A percentile compares a stretch with the other conserved stretches of the same genome.
phyloP scores from a whole-genome alignment of 2,797 vertebrate species.

The Microctenopoma lineatum region DNA sequence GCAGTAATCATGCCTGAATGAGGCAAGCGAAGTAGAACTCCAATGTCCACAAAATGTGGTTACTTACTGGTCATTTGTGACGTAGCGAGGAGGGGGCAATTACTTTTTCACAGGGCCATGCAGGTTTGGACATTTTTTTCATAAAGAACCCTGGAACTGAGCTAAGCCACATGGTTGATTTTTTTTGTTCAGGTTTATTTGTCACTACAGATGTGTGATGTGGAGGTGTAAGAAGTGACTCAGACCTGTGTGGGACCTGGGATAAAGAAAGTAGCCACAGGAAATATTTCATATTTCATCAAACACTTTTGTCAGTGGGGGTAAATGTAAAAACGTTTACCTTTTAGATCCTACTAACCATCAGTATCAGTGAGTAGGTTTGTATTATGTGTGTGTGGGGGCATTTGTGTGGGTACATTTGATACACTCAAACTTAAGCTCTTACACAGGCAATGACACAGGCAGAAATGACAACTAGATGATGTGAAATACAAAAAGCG shows the following conservation, averaged over 20 bases:
- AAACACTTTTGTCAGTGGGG: not conserved
- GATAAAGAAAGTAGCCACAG: not conserved
- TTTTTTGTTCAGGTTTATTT: slow-evolving; percentile 1
- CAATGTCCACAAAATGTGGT: too few species aligned
- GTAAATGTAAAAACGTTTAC: slow-evolving; percentile 1
- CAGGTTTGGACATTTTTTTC: not conserved
- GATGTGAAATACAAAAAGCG: not conserved
- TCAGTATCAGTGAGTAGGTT: not conserved
- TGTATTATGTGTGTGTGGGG: not conserved
- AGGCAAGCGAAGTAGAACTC: too few species aligned
- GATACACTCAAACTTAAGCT: too few species aligned
- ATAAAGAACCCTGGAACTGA: slow-evolving; percentile 11
- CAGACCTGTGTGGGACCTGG: slow-evolving; percentile 17
- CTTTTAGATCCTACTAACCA: not conserved
- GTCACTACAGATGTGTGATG: not conserved
- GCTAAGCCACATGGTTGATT: not conserved
- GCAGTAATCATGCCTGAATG: too few species aligned
- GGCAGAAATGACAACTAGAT: not conserved
- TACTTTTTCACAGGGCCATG: too few species aligned
- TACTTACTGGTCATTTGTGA: not conserved
- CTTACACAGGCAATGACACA: not conserved
- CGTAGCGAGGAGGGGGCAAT: too few species aligned
- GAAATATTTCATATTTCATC: slow-evolving; percentile 6
- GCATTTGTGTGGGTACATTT: not conserved
- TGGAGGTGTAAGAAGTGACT: slow-evolving; percentile 25